Evolutionary conservation across 2,797 vertebrate genomes (phyloP).

Genomic region (Rhinoraja longicauda): DNA sequence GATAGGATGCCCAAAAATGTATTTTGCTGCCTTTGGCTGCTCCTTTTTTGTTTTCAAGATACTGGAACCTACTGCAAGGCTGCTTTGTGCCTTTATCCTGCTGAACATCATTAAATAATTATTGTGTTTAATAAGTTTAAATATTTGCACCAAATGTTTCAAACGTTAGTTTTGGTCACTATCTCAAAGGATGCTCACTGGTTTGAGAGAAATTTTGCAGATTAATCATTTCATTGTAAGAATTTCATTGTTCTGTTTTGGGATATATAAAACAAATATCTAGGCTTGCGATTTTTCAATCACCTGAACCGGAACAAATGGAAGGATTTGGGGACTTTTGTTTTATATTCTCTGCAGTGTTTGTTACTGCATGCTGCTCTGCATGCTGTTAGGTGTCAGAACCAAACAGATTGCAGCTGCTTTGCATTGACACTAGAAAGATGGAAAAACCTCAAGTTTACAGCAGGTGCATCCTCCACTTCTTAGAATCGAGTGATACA

Average conservation of each 20-base stretch:
- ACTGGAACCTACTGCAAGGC: neutral
- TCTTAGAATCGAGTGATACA: neutral
- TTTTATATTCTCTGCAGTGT: neutral
- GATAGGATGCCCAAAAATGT: no score
- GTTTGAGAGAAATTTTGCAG: neutral
- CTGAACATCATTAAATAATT: neutral
- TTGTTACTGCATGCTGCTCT: neutral
- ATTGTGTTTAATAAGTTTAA: neutral
- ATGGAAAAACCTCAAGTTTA: neutral
- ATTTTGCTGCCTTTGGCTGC: no score
- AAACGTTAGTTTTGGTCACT: neutral
- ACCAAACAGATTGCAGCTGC: neutral
- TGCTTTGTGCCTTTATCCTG: neutral
- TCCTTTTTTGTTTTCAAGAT: neutral
- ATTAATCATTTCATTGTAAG: neutral
- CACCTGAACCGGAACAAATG: neutral
- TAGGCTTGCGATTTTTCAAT: neutral
- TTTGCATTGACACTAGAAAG: neutral
- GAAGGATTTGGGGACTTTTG: neutral
- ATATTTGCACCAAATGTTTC: slow-evolving; percentile 1
- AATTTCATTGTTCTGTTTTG: no score
- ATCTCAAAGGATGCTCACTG: neutral
- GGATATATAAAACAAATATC: no score
- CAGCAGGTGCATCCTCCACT: neutral
- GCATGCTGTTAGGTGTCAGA: neutral